Evolutionary conservation across 2,888 invertebrate genomes (phyloP), one percentile per base, ranked within the genome.

Genomic region (Rhorus exstirpatorius): DNA sequence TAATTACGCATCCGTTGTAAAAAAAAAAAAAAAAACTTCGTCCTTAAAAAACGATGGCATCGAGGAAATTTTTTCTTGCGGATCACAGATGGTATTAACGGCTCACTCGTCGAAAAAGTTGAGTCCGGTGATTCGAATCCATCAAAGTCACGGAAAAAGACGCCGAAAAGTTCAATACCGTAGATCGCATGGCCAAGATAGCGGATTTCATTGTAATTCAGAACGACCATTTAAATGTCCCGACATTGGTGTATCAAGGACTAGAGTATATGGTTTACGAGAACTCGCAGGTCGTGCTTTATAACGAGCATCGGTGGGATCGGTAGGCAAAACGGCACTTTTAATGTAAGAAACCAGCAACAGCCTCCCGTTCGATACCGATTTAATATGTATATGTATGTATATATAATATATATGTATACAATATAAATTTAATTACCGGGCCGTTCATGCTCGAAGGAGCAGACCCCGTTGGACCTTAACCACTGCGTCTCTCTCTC

Each of bases 401-500:
- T 70, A 76, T 70, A 49, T 49, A 58, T 44, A 58, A 24, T 46
- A 10, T 24, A 65, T 65, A 41, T 41, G 1, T 89, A 90, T 89
- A 86, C 87, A 87, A 91, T 90, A 89, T 91, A 91, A 92, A 92
- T 92, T 92, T 92, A 92, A 92, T 92, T 92, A 92, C 89, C 89
- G 84, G 88, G 85, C 87, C 86, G 88, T 91, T 92, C 91, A 91
- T 91, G 91, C 92, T 91, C 88, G 87, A 90, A 74, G 86, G 90
- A 90, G 89, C 91, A 90, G 89, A 88, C 87, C 90, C 88, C 86
- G 86, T 86, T 88, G 88, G 89, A 81, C 83, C 89, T 88, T 38
- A 68, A 38, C 38, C 53, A 68, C 87, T 85, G 78, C 65, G 44
- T 58, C 35, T 49, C 31, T 65, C 17, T 68, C 51, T 68, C 51